A percentile compares a stretch with the other conserved stretches of the same genome.
phyloP scores from a whole-genome alignment of 2,113 vertebrate genomes.

The Alces alces region DNA sequence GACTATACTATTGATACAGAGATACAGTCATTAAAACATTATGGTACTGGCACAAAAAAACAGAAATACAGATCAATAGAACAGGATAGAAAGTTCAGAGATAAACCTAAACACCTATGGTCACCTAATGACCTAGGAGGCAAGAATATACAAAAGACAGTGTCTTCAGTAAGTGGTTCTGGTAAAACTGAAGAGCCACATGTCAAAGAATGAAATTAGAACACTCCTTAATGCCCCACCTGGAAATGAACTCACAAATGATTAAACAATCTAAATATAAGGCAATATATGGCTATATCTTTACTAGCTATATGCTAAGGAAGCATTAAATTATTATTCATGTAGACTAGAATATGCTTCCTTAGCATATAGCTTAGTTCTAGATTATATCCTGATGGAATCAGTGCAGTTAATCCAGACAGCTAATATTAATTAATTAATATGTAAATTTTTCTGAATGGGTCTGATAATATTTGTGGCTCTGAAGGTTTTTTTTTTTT shows the following conservation, averaged over 20 bases:
- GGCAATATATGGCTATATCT: neutral
- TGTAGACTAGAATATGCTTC: neutral
- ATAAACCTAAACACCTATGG: neutral
- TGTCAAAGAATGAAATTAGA: neutral
- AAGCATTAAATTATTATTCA: neutral
- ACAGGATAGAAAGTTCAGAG: neutral
- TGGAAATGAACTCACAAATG: neutral
- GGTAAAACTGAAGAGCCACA: neutral
- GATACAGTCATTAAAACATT: too few relatives aligned
- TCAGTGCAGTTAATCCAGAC: neutral
- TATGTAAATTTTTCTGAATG: neutral
- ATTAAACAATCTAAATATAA: neutral
- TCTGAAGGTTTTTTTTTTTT: neutral
- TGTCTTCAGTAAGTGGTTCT: neutral
- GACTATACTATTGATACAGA: neutral
- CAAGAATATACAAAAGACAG: neutral
- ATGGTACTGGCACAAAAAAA: neutral
- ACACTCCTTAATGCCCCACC: neutral
- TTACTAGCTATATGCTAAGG: neutral
- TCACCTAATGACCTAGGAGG: neutral
- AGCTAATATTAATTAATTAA: neutral
- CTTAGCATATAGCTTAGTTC: neutral
- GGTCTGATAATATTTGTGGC: neutral
- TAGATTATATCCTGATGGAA: neutral
- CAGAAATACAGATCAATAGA: neutral